These are phyloP conservation scores for Pica pica DNA, from an alignment of 2,113 vertebrate species.

Conservation along the genomic window DNA sequence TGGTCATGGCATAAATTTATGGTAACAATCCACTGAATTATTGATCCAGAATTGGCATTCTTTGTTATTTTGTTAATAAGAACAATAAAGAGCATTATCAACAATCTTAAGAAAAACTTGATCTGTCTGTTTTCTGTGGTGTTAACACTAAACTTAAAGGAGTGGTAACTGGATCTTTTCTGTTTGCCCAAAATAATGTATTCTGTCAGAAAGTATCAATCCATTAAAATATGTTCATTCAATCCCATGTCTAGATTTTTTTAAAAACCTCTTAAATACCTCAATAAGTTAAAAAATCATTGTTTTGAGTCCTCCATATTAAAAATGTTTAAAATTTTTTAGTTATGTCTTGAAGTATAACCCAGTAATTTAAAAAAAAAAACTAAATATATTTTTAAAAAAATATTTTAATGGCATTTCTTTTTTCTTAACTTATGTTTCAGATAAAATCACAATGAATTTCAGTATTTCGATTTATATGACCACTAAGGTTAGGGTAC, in stretches of 20 bases:
- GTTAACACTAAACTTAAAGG: neutral
- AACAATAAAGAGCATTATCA: neutral
- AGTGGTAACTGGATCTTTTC: neutral
- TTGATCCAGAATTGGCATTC: neutral
- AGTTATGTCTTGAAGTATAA: neutral
- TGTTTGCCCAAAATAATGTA: neutral
- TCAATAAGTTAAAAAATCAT: neutral
- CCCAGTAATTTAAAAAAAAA: neutral
- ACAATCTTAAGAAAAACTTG: neutral
- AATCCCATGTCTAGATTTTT: neutral
- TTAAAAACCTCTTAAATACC: neutral
- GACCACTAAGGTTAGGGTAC: accelerated
- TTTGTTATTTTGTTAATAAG: neutral
- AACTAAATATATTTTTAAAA: neutral
- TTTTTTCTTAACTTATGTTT: neutral
- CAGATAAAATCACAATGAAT: neutral
- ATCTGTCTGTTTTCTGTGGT: neutral
- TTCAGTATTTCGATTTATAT: neutral
- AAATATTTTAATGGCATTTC: neutral
- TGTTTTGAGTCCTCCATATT: neutral
- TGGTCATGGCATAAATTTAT: neutral
- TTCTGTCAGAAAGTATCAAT: neutral
- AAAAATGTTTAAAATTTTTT: neutral
- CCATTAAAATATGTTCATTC: neutral
- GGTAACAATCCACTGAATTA: neutral